Conservation (phyloP, 92 coral and sea anemone species). For the Diadumene lineata region DNA sequence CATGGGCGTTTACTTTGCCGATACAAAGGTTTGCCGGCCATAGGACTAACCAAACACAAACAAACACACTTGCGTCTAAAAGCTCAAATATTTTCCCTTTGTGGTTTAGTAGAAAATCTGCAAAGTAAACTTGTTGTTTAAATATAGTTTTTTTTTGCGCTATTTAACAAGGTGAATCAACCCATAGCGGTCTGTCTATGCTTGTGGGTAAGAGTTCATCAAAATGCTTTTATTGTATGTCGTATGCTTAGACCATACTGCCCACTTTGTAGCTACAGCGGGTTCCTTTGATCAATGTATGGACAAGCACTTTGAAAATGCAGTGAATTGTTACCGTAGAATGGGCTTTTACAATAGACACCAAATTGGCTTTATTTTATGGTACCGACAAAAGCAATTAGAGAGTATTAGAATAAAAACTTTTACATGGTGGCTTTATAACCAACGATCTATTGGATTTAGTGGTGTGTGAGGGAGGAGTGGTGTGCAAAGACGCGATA, state of each 20-base stretch:
- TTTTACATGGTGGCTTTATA: neutral
- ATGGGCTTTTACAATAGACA: constrained; percentile 19
- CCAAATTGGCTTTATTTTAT: constrained; percentile 10
- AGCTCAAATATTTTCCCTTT: constrained; percentile 14
- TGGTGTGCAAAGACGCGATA: neutral
- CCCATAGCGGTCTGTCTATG: neutral
- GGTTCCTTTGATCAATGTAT: constrained; percentile 27
- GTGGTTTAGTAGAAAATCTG: neutral
- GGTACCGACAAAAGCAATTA: constrained; percentile 43
- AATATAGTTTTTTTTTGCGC: neutral
- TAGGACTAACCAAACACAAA: neutral
- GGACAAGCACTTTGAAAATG: constrained; percentile 12
- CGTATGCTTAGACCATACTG: constrained; percentile 10
- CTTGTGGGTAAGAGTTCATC: constrained; percentile 6
- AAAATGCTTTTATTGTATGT: constrained; percentile 2
- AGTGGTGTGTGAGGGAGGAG: neutral
- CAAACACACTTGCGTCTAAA: neutral
- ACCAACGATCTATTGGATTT: constrained; percentile 11
- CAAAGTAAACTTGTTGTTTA: constrained; percentile 4
- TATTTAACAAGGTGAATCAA: neutral
- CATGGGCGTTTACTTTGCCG: constrained; percentile 2
- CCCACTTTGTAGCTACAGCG: neutral
- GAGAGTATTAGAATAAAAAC: constrained; percentile 5
- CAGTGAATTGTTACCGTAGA: neutral
- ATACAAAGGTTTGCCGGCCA: constrained; percentile 6